These are phyloP conservation scores for Aethes cnicana DNA, from an alignment of 2,888 invertebrate species.

Conservation along the genomic window DNA sequence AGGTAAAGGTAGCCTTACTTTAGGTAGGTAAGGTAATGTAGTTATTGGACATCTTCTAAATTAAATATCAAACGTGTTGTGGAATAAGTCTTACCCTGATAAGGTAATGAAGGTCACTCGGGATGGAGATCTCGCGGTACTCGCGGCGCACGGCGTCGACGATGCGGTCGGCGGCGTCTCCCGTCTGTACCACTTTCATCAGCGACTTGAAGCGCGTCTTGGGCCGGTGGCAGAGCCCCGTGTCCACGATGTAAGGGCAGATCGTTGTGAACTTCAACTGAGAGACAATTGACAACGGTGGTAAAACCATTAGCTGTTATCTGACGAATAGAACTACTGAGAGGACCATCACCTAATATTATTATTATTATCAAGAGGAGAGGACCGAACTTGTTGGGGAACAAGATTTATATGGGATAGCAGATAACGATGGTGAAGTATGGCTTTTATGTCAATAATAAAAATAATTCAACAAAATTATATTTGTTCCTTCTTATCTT, in stretches of 20 bases:
- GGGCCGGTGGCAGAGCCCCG: slow-evolving; percentile 89
- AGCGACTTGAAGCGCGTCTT: slow-evolving; percentile 84
- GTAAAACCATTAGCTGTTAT: too few species aligned
- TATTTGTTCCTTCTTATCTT: too few species aligned
- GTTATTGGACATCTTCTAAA: too few species aligned
- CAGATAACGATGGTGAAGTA: too few species aligned
- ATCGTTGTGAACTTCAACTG: slow-evolving; percentile 90
- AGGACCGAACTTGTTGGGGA: not conserved
- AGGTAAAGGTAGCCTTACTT: too few species aligned
- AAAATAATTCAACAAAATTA: too few species aligned
- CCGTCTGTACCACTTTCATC: slow-evolving; percentile 83
- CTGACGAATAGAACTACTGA: too few species aligned
- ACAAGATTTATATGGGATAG: not conserved
- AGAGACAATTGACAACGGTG: slow-evolving; percentile 14
- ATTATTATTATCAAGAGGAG: too few species aligned
- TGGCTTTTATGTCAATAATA: too few species aligned
- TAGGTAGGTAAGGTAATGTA: too few species aligned
- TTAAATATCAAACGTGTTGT: not conserved
- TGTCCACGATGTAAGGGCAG: slow-evolving; percentile 93
- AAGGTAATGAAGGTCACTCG: slow-evolving; percentile 76
- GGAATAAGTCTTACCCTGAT: slow-evolving; percentile 67
- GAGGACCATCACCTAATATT: too few species aligned
- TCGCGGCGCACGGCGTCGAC: slow-evolving; percentile 85
- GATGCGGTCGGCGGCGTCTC: slow-evolving; percentile 84
- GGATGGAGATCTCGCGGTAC: slow-evolving; percentile 83